Evolutionary conservation across 2,797 vertebrate species (phyloP).

Genomic region (Tragopan temminckii): DNA sequence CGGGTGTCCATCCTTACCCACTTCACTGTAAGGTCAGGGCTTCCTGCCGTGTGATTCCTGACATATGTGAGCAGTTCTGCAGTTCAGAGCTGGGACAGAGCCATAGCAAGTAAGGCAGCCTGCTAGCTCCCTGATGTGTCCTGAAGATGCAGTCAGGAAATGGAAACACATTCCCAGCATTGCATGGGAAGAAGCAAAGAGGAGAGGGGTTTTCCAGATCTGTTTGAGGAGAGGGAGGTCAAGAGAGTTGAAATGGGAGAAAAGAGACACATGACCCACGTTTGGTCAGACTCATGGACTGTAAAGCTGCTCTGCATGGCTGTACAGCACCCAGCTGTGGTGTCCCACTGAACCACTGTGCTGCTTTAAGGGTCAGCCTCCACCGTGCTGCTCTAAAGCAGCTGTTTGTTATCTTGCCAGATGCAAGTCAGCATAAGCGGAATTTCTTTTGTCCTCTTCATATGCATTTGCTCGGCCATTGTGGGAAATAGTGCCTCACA

Average conservation of each 20-base stretch:
- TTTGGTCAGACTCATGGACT: background rate
- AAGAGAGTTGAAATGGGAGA: background rate
- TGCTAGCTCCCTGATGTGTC: fast-evolving
- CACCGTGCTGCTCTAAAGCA: background rate
- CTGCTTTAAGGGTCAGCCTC: background rate
- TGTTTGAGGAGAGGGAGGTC: too few relatives aligned
- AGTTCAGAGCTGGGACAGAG: background rate
- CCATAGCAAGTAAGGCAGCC: background rate
- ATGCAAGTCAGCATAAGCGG: background rate
- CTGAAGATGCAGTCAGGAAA: background rate
- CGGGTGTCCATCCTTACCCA: background rate
- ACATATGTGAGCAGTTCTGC: background rate
- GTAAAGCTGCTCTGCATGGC: background rate
- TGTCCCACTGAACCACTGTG: fast-evolving
- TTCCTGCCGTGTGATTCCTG: background rate
- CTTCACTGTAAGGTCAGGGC: background rate
- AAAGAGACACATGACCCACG: background rate
- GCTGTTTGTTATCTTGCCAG: background rate
- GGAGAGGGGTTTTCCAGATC: background rate
- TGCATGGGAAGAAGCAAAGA: background rate
- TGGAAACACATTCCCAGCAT: background rate
- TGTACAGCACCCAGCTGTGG: background rate
- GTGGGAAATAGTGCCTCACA: background rate
- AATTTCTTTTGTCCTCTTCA: background rate
- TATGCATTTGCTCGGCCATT: background rate